A percentile compares a stretch with the other conserved stretches of the same genome.
Conservation (phyloP, 2,797 vertebrate genomes). For the Liparis tanakae region DNA sequence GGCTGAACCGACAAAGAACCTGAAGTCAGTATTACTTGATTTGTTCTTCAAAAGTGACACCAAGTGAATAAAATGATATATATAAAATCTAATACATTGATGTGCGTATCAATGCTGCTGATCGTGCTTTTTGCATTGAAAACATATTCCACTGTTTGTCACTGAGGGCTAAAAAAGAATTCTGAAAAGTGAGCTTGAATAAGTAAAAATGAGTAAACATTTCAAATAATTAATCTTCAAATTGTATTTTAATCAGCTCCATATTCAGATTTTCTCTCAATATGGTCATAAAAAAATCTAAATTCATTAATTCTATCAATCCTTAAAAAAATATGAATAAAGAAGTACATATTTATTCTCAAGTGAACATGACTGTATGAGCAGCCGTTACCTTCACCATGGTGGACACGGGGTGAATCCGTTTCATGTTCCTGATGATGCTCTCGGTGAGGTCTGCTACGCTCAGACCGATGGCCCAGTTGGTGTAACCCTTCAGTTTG, state of each 20-base stretch:
- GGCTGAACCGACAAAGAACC: background rate
- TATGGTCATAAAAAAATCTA: background rate
- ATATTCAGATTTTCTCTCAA: background rate
- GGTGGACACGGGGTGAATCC: slow-evolving; percentile 93
- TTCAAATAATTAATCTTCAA: too few species aligned
- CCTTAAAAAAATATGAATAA: background rate
- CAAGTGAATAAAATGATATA: background rate
- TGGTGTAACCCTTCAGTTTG: slow-evolving; percentile 96
- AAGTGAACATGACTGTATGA: background rate
- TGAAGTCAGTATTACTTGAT: background rate
- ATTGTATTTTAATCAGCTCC: background rate
- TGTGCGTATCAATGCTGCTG: background rate
- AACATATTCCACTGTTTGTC: background rate
- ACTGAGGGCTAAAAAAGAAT: background rate
- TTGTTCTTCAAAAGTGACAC: background rate
- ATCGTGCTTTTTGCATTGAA: background rate
- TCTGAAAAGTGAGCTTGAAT: background rate
- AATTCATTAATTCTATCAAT: background rate
- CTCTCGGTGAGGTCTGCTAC: slow-evolving; percentile 93
- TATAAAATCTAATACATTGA: background rate
- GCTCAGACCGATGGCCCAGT: slow-evolving; percentile 97
- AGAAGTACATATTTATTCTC: background rate
- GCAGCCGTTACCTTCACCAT: slow-evolving; percentile 90
- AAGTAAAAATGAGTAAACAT: background rate
- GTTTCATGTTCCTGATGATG: slow-evolving; percentile 90